Evolutionary conservation across 2,888 invertebrate species (phyloP).

Genomic region (Aquatica leii): DNA sequence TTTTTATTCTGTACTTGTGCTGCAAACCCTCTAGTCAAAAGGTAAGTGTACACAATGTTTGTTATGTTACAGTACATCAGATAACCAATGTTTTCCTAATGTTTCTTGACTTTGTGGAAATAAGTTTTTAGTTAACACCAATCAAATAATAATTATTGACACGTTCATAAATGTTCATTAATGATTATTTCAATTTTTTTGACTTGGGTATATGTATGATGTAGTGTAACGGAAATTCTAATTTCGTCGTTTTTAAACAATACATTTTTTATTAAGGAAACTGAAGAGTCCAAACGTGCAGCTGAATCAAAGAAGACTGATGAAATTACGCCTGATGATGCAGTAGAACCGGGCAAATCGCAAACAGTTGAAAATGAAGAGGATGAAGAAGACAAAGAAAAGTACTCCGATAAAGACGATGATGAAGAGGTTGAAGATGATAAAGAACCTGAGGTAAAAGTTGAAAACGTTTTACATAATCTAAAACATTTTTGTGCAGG

Average conservation of each 20-base stretch:
- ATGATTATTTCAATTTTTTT: not conserved
- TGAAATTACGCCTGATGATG: slow-evolving; percentile 70
- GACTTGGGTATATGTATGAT: not conserved
- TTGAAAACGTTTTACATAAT: no score
- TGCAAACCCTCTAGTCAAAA: slow-evolving; percentile 65
- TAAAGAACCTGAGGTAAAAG: slow-evolving; percentile 7
- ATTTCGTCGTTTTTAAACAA: not conserved
- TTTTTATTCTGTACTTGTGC: slow-evolving; percentile 82
- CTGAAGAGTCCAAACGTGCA: slow-evolving; percentile 61
- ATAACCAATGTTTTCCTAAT: not conserved
- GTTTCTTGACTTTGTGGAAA: no score
- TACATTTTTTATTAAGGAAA: slow-evolving; percentile 51
- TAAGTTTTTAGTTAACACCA: no score
- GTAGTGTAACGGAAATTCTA: not conserved
- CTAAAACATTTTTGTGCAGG: slow-evolving; percentile 10
- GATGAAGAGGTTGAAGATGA: slow-evolving; percentile 39
- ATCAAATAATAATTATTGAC: no score
- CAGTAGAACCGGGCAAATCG: slow-evolving; percentile 57
- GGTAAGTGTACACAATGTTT: slow-evolving; percentile 18
- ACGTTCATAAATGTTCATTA: no score
- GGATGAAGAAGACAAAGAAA: slow-evolving; percentile 55
- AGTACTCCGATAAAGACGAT: slow-evolving; percentile 51
- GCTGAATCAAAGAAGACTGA: slow-evolving; percentile 77
- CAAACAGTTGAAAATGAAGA: slow-evolving; percentile 48
- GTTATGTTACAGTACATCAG: not conserved